These are phyloP conservation scores for Saguinus midas DNA, from an alignment of 2,113 vertebrate species.

Conservation along the genomic window DNA sequence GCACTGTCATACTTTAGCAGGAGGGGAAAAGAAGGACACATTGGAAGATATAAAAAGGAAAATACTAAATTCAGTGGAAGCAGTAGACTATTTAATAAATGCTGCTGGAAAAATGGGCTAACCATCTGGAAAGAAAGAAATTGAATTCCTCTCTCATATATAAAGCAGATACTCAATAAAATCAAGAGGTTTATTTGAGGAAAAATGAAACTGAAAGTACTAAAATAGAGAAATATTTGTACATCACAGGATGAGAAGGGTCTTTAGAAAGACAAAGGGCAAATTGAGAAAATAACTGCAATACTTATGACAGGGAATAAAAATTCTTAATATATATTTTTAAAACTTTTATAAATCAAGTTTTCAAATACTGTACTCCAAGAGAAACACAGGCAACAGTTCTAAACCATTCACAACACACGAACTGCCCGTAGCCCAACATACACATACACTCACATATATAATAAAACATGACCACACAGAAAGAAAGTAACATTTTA, in stretches of 20 bases:
- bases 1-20: not conserved
- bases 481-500: not conserved
- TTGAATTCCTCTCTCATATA: not conserved
- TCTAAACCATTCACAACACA: not conserved
- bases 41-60: not conserved
- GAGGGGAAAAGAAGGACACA: not conserved
- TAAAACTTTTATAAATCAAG: not conserved
- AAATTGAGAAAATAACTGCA: not conserved
- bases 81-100: not conserved
- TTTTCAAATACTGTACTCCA: not conserved
- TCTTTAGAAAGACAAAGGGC: constrained; percentile 5
- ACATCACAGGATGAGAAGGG: not conserved
- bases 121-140: not conserved
- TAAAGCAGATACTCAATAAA: not conserved
- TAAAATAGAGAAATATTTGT: constrained; percentile 9
- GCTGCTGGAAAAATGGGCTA: not conserved
- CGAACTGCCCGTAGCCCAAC: not conserved
- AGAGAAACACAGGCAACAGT: not conserved
- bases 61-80: not conserved
- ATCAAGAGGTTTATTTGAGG: not conserved
- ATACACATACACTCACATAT: not conserved
- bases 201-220: constrained; percentile 42
- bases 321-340: not conserved
- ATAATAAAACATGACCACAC: not conserved
- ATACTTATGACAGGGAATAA: not conserved